Evolutionary conservation across 2,797 vertebrate species (phyloP).

Genomic region (Vultur gryphus): DNA sequence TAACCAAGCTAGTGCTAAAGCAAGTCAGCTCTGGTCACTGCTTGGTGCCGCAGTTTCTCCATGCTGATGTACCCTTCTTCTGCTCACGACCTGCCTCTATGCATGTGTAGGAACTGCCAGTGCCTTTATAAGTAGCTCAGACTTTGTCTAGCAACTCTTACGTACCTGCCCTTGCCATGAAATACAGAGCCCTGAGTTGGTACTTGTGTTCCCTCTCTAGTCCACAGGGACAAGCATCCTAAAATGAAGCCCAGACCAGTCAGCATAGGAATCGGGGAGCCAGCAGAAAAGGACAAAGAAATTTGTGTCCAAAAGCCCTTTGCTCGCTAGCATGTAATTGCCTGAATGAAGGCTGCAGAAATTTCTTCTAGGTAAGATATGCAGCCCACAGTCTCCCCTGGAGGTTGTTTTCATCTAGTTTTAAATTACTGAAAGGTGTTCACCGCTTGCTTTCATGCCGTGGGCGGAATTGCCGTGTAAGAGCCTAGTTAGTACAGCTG

Average conservation of each 20-base stretch:
- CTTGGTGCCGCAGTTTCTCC: rapidly evolving
- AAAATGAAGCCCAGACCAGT: neutral
- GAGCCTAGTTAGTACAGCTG: neutral
- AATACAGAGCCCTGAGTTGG: neutral
- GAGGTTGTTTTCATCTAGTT: neutral
- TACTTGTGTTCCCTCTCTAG: neutral
- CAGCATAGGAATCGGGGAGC: neutral
- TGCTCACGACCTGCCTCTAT: neutral
- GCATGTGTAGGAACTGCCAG: rapidly evolving
- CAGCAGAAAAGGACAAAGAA: neutral
- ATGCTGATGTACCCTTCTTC: rapidly evolving
- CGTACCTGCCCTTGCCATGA: neutral
- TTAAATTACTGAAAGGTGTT: neutral
- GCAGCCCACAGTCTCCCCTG: neutral
- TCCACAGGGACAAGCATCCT: too few relatives aligned
- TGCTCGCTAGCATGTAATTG: rapidly evolving
- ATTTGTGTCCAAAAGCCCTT: neutral
- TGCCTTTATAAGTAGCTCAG: rapidly evolving
- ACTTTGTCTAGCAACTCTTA: neutral
- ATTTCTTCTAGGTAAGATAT: neutral
- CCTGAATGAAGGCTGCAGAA: neutral
- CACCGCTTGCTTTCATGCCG: neutral
- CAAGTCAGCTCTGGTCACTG: neutral
- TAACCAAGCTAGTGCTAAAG: neutral
- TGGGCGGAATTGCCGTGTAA: neutral